phyloP scores from a whole-genome alignment of 1,140 invertebrate genomes.

The Anoplolepis gracilipes region DNA sequence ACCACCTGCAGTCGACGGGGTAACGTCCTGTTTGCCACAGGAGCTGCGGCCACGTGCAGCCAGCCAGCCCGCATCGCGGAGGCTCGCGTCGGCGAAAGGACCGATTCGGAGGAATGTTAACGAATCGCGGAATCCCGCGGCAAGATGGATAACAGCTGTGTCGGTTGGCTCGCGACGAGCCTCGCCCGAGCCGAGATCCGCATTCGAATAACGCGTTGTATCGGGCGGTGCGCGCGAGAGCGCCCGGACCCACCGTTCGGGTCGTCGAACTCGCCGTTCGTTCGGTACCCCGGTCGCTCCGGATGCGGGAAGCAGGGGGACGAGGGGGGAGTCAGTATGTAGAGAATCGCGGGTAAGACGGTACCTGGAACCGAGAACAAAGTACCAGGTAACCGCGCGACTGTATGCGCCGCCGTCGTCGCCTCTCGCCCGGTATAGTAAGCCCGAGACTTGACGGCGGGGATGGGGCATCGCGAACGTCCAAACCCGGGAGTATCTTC shows the following conservation, averaged over 20 bases:
- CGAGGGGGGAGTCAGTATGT: not conserved
- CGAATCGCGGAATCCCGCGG: conserved; percentile 74
- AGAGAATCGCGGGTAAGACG: conserved; percentile 31
- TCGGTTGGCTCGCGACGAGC: conserved; percentile 51
- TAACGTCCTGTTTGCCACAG: conserved; percentile 1
- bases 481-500: conserved; percentile 50
- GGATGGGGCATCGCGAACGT: not conserved
- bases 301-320: conserved; percentile 50
- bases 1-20: conserved; percentile 7
- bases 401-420: conserved; percentile 47
- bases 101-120: conserved; percentile 77
- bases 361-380: conserved; percentile 69
- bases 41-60: conserved; percentile 31
- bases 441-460: conserved; percentile 29
- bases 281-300: conserved; percentile 63
- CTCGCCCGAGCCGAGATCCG: conserved; percentile 56
- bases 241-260: conserved; percentile 32
- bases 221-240: conserved; percentile 7
- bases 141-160: conserved; percentile 72
- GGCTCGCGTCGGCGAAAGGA: conserved; percentile 38
- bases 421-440: conserved; percentile 55
- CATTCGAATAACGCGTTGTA: conserved; percentile 55
- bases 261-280: conserved; percentile 68
- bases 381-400: conserved; percentile 60
- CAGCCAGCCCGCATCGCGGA: conserved; percentile 17